Evolutionary conservation across 2,888 invertebrate species (phyloP), one percentile per base, ranked within the genome.

Genomic region (Torymus texanus): DNA sequence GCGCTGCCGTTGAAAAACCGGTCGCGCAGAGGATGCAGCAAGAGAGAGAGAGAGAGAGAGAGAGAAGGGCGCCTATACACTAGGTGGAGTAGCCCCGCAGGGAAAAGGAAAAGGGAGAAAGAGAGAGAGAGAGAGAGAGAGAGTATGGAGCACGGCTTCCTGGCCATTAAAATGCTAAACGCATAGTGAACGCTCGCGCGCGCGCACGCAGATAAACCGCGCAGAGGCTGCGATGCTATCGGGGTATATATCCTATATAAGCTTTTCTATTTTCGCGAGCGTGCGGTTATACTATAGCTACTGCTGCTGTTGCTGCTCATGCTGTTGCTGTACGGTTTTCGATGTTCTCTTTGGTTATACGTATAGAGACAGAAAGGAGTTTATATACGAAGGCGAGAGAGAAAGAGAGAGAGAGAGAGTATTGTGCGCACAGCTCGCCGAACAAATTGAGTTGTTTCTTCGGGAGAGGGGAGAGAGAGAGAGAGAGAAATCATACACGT

Each of bases 81-180:
- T 24, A 53, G 55, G 63, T 53, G 73, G 65, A 53, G 72, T 24
- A 16, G 61, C n/a, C 58, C 56, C 66, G 61, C n/a, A 11, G 70
- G 65, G 50, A 58, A 55, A 73, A 56, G 75, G 14, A 56, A 61
- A 50, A 73, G 72, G 73, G 59, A 29, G 41, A 61, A 56, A 63
- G 75, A 13, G 62, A 18, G 55, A 56, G 62, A 53, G 21, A 58
- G 71, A 58, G 24, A 41, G 41, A 62, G 70, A 18, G 62, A 75
- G 78, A 59, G 65, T 66, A 76, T 70, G 67, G 13, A 51, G 41
- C 41, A 16, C 78, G 18, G 81, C 83, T 41, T 41, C 41, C 41
- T 41, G 84, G 82, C 84, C 85, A 87, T 88, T 85, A 88, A 88
- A 88, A 88, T 86, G 85, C 84, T 88, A 87, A 85, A 88, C 85